Evolutionary conservation across 2,797 vertebrate species (phyloP).

Genomic region (Falco novaeseelandiae): DNA sequence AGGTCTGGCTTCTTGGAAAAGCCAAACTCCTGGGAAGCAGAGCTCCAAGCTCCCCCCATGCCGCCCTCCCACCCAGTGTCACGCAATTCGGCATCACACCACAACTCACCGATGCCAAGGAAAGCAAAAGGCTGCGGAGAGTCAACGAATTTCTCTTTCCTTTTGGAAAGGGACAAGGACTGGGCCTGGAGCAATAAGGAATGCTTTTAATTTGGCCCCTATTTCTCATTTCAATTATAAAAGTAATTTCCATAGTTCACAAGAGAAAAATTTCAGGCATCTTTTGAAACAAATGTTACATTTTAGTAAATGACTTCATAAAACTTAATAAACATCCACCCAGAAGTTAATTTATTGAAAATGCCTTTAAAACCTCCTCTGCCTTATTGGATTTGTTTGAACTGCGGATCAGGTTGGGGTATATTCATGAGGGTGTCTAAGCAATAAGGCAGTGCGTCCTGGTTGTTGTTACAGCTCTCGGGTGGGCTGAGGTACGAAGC

Average conservation of each 20-base stretch:
- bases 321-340: conserved; percentile 47
- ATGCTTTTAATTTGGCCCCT: background rate
- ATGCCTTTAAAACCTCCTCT: conserved; percentile 37
- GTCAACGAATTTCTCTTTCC: background rate
- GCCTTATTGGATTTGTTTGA: conserved; percentile 40
- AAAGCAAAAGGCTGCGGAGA: background rate
- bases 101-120: accelerated
- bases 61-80: accelerated
- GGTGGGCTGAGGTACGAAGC: background rate
- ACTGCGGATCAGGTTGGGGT: background rate
- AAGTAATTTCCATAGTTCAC: conserved; percentile 7
- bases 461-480: background rate
- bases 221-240: conserved; percentile 41
- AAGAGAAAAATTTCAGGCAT: background rate
- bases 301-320: conserved; percentile 41
- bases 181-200: background rate
- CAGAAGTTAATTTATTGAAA: conserved; percentile 44
- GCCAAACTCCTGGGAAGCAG: background rate
- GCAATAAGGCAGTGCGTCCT: background rate
- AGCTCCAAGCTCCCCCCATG: background rate
- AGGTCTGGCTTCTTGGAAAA: background rate
- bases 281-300: background rate
- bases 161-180: background rate
- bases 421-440: background rate
- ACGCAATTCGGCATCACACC: accelerated